Base-by-base conservation (phyloP, 37 sponge, comb jelly and placozoan genomes). In the Spongia lamella region DNA sequence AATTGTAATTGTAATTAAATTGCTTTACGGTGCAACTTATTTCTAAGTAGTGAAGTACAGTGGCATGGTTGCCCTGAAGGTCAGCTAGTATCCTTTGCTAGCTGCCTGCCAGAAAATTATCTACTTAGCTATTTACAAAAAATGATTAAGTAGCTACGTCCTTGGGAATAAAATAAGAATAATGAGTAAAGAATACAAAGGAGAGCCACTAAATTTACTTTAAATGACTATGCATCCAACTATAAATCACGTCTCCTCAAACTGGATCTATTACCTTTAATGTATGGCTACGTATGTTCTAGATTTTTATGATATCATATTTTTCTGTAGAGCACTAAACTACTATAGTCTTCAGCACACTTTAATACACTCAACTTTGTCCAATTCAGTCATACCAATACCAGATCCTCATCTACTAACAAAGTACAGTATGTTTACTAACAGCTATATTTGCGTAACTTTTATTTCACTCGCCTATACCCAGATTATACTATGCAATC, bases 401-500 rank as follows among this genome's bases (percentile, higher is more conserved):
- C 70, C 26, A 20, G 70, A 50, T 69, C 52, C 19, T 19, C 30
- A 9, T 14, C 15, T 24, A 11, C n/a, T 47, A 7, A 51, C 7
- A 69, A 69, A 47, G 24, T 69, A 4, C 4, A 5, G 5, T 53
- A 69, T 7, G 6, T 6, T 7, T 5, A 51, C n/a, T 17, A 72
- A 3, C 32, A 56, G 31, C 27, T n/a, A n/a, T 4, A 13, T 14
- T 6, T 14, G 2, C 9, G 37, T 3, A 20, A 72, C 36, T 53
- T 56, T 15, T 72, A 55, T 52, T 72, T 72, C 36, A 27, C 21
- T 20, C 33, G 56, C 51, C 33, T n/a, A n/a, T 72, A 3, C 57
- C 57, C 22, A 34, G 58, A n/a, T 29, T n/a, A n/a, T n/a, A n/a
- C n/a, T 72, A 19, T 72, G 73, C 56, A 72, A 72, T 29, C 19